Evolutionary conservation across 1,140 invertebrate species (phyloP), one percentile per base, ranked within the genome.

Genomic region (Archegozetes longisetosus): DNA sequence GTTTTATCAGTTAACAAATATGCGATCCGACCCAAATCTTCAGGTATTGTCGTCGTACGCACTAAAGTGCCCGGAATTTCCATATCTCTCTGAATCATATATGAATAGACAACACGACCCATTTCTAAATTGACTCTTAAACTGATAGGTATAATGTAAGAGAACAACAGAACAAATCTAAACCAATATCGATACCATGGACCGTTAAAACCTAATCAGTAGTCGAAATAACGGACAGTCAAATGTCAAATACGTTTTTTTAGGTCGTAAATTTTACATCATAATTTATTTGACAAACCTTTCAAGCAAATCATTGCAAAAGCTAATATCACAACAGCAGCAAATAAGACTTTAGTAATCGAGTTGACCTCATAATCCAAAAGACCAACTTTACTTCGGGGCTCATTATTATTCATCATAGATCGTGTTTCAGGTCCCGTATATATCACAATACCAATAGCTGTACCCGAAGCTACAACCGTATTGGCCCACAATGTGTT

Each of bases 401-500:
- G 92, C 52, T 85, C 81, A 1, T 90, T 93, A 70, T 96, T 98
- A 74, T 98, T 98, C 94, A 98, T 98, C 1, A 96, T 85, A 65
- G 87, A 90, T 60, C 94, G 78, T 0, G 94, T 98, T 77, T 98
- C 95, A 53, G 81, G 79, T 13, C 95, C 92, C 23, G 95, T 98
- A 70, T 98, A 99, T 60, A 99, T 86, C 20, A 99, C 88, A 47
- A 96, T 80, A 53, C 95, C 94, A 22, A 95, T 80, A 2, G 78
- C 78, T 58, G 89, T 88, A 56, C 94, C 94, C n/a, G 89, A 94
- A 1, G 95, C 94, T 1, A 99, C 81, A 2, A 98, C 93, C 53
- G 90, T 95, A 65, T 96, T 97, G 3, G 94, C 90, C 96, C 96
- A 99, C 20, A 99, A 72, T 0, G 94, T 97, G 71, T 98, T 98